Percentiles rank a stretch among this genome's conserved stretches.
Evolutionary conservation across 1,140 invertebrate genomes (phyloP).

Genomic region (Diabrotica virgifera): DNA sequence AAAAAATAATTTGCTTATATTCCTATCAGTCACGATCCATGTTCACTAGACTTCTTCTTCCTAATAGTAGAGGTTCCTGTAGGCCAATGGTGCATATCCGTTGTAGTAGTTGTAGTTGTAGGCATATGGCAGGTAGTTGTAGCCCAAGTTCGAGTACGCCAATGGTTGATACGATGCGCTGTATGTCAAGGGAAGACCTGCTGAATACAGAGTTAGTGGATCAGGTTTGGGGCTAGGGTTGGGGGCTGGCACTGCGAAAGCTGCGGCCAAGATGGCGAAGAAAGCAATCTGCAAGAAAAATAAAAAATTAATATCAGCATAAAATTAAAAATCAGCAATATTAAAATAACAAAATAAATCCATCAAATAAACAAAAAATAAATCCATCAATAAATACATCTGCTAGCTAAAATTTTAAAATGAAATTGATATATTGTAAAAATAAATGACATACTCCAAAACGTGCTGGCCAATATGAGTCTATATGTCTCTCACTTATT

Average conservation of each 20-base stretch:
- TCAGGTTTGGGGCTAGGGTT: conserved; percentile 16
- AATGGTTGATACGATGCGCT: conserved; percentile 9
- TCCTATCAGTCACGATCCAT: conserved; percentile 17
- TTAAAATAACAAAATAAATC: background rate
- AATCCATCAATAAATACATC: too few relatives aligned
- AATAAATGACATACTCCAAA: too few relatives aligned
- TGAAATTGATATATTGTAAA: too few relatives aligned
- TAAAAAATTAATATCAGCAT: background rate
- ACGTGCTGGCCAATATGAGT: too few relatives aligned
- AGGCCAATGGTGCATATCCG: conserved; percentile 6
- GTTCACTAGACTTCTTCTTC: background rate
- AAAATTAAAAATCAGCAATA: background rate
- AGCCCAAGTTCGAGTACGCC: conserved; percentile 14
- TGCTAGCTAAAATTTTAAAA: too few relatives aligned
- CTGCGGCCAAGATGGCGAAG: conserved; percentile 24
- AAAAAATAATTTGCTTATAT: conserved; percentile 16
- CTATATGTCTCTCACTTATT: too few relatives aligned
- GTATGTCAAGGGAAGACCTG: conserved; percentile 6
- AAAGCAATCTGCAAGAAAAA: conserved; percentile 19
- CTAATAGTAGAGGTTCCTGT: conserved; percentile 11
- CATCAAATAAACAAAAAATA: too few relatives aligned
- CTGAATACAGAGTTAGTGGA: background rate
- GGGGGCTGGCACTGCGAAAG: conserved; percentile 20
- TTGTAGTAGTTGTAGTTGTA: conserved; percentile 16
- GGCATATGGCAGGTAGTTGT: conserved; percentile 18